A percentile compares a stretch with the other conserved stretches of the same genome.
Evolutionary conservation across 2,113 vertebrate species (phyloP).

Genomic region (Phalacrocorax aristotelis): DNA sequence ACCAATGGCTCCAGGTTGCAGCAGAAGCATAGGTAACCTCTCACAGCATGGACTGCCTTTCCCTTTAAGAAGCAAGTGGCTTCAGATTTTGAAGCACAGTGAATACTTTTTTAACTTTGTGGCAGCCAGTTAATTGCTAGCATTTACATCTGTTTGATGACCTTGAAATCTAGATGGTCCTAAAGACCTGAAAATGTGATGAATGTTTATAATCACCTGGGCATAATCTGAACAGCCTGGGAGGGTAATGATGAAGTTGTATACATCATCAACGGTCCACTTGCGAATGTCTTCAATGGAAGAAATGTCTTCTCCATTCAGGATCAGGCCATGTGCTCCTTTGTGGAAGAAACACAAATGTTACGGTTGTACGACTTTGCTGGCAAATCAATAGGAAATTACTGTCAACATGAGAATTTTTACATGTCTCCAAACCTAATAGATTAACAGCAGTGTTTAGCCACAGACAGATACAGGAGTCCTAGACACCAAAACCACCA

Average conservation of each 20-base stretch:
- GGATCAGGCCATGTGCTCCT: conserved; percentile 80
- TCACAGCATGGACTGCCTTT: background rate
- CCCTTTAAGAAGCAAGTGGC: background rate
- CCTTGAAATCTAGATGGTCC: background rate
- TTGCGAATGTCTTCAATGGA: conserved; percentile 86
- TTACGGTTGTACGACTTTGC: background rate
- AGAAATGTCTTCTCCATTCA: conserved; percentile 80
- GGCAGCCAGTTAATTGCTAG: background rate
- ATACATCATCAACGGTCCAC: conserved; percentile 91
- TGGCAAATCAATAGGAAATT: background rate
- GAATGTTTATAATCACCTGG: conserved; percentile 77
- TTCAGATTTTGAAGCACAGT: background rate
- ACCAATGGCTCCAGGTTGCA: background rate
- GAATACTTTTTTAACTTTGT: background rate
- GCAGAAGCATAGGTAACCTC: background rate
- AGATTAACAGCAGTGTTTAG: background rate
- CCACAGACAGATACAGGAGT: background rate
- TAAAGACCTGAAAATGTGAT: background rate
- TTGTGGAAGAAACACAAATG: background rate
- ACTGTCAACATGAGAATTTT: background rate
- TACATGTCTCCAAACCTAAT: background rate
- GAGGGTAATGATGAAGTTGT: conserved; percentile 85
- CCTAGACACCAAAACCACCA: background rate
- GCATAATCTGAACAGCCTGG: conserved; percentile 91
- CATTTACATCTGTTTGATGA: background rate